Percentiles rank a stretch among this genome's conserved stretches.
phyloP scores from a whole-genome alignment of 2,888 invertebrate species.

The Protula sp. region DNA sequence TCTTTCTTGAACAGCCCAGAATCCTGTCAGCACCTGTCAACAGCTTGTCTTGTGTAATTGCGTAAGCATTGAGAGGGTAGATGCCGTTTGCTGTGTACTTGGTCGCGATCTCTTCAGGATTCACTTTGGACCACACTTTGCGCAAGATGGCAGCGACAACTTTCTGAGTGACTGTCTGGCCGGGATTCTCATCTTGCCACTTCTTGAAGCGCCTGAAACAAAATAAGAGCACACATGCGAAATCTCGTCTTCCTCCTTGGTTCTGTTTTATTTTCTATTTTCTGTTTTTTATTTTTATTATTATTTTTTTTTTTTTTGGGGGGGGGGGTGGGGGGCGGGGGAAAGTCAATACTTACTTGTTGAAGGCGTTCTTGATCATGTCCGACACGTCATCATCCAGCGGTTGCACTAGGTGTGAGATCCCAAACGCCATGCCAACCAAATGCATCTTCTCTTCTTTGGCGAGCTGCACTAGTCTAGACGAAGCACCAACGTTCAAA shows the following conservation, averaged over 20 bases:
- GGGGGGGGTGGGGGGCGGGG: no score
- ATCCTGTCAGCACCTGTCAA: no score
- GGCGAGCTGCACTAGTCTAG: slow-evolving; percentile 12
- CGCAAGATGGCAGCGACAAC: slow-evolving; percentile 20
- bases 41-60: slow-evolving; percentile 21
- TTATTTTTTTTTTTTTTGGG: no score
- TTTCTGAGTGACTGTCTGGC: slow-evolving; percentile 14
- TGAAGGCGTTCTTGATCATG: slow-evolving; percentile 11
- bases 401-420: slow-evolving; percentile 23
- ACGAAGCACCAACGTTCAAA: no score
- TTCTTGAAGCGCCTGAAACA: slow-evolving; percentile 4
- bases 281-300: no score
- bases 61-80: slow-evolving; percentile 22
- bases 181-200: slow-evolving; percentile 20
- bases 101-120: slow-evolving; percentile 13
- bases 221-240: no score
- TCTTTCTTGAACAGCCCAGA: no score
- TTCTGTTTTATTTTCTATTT: no score
- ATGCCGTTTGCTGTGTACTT: slow-evolving; percentile 22
- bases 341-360: slow-evolving; percentile 18
- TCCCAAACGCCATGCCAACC: slow-evolving; percentile 18
- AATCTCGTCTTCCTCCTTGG: neutral
- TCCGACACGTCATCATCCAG: slow-evolving; percentile 15
- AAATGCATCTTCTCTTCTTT: slow-evolving; percentile 21
- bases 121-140: slow-evolving; percentile 21